Evolutionary conservation across 2,888 invertebrate species (phyloP), one percentile per base, ranked within the genome.

Genomic region (Platynereis dumerilii): DNA sequence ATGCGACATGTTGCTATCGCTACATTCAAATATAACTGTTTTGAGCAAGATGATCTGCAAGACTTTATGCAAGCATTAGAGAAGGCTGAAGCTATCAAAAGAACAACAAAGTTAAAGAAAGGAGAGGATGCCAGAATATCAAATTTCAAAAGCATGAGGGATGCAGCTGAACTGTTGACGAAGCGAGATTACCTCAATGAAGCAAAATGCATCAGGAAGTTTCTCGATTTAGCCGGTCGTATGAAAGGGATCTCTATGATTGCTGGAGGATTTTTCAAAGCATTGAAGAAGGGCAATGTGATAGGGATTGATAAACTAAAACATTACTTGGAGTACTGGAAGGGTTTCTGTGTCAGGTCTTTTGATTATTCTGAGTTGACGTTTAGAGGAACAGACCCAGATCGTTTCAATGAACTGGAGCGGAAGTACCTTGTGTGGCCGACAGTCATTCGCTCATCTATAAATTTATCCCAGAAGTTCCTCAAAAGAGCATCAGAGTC

Each of bases 231-330:
- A 12, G 60, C 62, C 5, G 72, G 70, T 12, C 64, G 72, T 15
- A 69, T 72, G 67, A 61, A 65, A 1, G 68, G 72, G 2, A 39
- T 72, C 15, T 60, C 60, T 0, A 59, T 65, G 53, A 71, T 72
- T 10, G 72, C 70, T 17, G 62, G 64, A 15, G 71, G 69, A 17
- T 72, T 72, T 57, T 72, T 54, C 56, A 69, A 69, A 54, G 66
- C 71, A 12, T 57, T 72, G 24, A 71, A 69, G 45, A 72, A 72
- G 58, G 68, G 71, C 54, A 71, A 72, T 44, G 68, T 68, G 20
- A 34, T 22, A 29, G 45, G 69, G 58, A 42, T 69, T n/a, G 71
- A 71, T 39, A 69, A 67, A 34, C 60, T 72, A 27, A 69, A 71
- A 29, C 45, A 69, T 39, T 68, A 67, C 58, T 20, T 72, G 44